A percentile compares a stretch with the other conserved stretches of the same genome.
Evolutionary conservation across 2,113 vertebrate species (phyloP).

Genomic region (Corapipo altera): DNA sequence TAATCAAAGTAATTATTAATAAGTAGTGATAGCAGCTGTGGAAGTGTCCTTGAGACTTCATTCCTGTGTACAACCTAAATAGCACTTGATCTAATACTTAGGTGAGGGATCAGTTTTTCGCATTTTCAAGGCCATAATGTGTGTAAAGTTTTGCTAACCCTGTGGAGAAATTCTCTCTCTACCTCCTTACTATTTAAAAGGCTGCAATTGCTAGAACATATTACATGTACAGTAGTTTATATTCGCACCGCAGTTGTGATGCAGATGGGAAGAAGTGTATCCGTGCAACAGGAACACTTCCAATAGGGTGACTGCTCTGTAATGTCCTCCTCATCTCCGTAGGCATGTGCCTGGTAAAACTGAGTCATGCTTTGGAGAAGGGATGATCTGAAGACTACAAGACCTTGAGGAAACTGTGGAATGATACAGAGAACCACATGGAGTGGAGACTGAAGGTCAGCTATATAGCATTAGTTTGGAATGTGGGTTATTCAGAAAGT

Average conservation of each 20-base stretch:
- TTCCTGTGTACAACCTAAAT: not conserved
- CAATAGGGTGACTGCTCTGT: not conserved
- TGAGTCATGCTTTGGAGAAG: not conserved
- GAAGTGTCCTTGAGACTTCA: not conserved
- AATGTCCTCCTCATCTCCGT: not conserved
- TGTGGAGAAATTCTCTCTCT: not conserved
- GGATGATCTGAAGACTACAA: not conserved
- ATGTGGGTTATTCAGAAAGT: not conserved
- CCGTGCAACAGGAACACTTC: not conserved
- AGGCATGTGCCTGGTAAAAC: not conserved
- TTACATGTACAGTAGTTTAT: not conserved
- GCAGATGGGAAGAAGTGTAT: not conserved
- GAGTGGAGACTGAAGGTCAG: not conserved
- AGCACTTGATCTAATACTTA: not conserved
- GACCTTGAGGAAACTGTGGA: not conserved
- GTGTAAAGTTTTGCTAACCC: not conserved
- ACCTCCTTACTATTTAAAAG: not conserved
- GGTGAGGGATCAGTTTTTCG: not conserved
- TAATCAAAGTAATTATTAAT: not conserved
- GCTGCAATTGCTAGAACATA: not conserved
- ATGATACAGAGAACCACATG: not conserved
- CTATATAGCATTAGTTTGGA: not conserved
- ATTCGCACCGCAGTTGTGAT: not conserved
- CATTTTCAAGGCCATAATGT: not conserved
- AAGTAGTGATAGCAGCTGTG: not conserved